Percentiles rank a stretch among this genome's conserved stretches.
Conservation (phyloP, 2,113 vertebrate genomes). For the Actenoides hombroni region DNA sequence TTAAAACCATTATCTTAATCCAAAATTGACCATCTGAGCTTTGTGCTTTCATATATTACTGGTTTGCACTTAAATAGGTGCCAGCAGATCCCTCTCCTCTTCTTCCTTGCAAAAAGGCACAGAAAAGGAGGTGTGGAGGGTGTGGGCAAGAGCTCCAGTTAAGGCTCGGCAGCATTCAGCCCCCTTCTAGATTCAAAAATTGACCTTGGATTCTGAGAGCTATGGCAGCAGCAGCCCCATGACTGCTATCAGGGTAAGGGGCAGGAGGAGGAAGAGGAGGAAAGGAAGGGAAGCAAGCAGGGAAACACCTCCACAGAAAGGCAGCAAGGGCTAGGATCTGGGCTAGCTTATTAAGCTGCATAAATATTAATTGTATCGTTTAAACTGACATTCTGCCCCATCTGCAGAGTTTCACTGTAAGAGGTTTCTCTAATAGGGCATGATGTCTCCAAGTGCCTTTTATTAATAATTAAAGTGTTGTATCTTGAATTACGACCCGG, state of each 20-base stretch:
- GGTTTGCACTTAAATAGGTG: conserved; percentile 13
- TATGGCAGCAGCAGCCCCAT: not conserved
- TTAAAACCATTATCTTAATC: conserved; percentile 40
- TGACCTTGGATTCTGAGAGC: conserved; percentile 35
- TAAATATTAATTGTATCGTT: conserved; percentile 71
- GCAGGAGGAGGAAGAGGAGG: not conserved
- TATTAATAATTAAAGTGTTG: conserved; percentile 73
- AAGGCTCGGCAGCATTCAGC: not conserved
- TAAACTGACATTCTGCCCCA: conserved; percentile 51
- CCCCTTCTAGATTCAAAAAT: not conserved
- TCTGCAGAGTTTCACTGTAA: conserved; percentile 47
- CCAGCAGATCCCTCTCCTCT: not conserved
- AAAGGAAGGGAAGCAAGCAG: not conserved
- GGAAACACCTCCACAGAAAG: not conserved
- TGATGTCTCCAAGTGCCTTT: conserved; percentile 57
- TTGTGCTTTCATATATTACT: not conserved
- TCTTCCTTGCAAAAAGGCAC: not conserved
- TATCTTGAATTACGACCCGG: conserved; percentile 47
- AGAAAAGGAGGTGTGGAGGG: not conserved
- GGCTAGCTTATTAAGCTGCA: conserved; percentile 54
- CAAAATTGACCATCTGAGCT: not conserved
- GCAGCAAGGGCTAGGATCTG: conserved; percentile 30
- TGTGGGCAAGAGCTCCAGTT: not conserved
- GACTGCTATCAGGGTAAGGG: not conserved
- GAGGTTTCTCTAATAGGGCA: conserved; percentile 56